phyloP scores from a whole-genome alignment of 30 jellyfish, hydroid and myxozoan genomes.

The Hydra vulgaris region DNA sequence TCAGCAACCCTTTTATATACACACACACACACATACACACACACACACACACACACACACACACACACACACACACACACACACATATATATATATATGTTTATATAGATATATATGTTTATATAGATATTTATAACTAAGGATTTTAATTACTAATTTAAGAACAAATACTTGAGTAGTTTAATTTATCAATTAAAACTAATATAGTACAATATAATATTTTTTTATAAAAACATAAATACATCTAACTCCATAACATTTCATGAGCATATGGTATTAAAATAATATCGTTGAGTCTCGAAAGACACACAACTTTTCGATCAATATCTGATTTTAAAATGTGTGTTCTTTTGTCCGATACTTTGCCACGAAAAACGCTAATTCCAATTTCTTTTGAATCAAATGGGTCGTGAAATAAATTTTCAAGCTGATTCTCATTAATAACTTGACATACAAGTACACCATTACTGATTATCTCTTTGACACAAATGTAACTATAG shows the following conservation, averaged over 20 bases:
- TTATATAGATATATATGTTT: too few relatives aligned
- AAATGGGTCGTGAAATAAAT: background rate
- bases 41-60: too few relatives aligned
- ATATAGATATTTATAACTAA: too few relatives aligned
- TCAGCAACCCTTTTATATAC: too few relatives aligned
- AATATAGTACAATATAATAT: background rate
- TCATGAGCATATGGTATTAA: background rate
- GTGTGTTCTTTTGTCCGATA: background rate
- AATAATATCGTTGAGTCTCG: background rate
- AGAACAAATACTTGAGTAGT: background rate
- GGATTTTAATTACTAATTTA: too few relatives aligned
- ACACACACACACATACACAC: too few relatives aligned
- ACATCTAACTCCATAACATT: background rate
- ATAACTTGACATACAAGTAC: background rate
- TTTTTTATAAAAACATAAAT: too few relatives aligned
- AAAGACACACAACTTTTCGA: background rate
- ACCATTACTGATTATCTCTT: too few relatives aligned
- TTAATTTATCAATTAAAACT: background rate
- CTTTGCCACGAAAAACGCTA: background rate
- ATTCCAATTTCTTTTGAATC: background rate
- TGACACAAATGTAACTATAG: too few relatives aligned
- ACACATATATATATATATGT: too few relatives aligned
- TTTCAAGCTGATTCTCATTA: background rate
- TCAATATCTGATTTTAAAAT: background rate
- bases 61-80: too few relatives aligned